Conservation (phyloP, 2,888 invertebrate genomes). For the Gisinianus flammeolus region DNA sequence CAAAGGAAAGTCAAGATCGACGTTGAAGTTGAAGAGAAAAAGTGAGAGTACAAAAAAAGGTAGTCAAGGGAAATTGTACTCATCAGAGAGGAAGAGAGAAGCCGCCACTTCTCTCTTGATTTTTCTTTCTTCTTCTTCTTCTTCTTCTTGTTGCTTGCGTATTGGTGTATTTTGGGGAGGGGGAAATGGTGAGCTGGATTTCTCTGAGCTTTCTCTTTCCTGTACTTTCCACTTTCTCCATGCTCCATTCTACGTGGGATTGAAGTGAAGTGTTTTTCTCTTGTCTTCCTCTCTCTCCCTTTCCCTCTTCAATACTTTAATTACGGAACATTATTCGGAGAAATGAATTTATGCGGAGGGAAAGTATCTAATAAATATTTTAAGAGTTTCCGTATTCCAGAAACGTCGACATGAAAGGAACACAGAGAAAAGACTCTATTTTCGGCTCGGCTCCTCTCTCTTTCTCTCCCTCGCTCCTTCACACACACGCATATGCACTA, state of each 20-base stretch:
- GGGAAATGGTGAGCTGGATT: too few species aligned
- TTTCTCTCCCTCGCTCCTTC: neutral
- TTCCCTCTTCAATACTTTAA: constrained; percentile 1
- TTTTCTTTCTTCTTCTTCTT: neutral
- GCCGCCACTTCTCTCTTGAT: neutral
- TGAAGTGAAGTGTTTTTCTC: too few species aligned
- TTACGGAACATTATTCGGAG: constrained; percentile 4
- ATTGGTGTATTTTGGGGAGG: too few species aligned
- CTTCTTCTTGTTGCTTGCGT: neutral
- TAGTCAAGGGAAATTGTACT: too few species aligned
- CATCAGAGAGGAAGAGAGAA: too few species aligned
- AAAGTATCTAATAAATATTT: constrained; percentile 23
- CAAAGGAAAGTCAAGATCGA: too few species aligned
- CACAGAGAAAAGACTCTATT: too few species aligned
- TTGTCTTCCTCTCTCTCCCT: neutral
- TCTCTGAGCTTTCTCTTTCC: too few species aligned
- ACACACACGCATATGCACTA: too few species aligned
- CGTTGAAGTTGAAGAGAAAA: too few species aligned
- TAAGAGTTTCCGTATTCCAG: constrained; percentile 9
- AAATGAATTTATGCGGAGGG: constrained; percentile 16
- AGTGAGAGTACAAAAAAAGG: too few species aligned
- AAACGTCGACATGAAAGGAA: neutral
- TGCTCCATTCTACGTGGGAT: neutral
- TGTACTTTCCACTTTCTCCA: neutral
- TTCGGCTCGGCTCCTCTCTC: neutral